These are phyloP conservation scores for Tanypteryx hageni DNA, from an alignment of 2,888 invertebrate species.

Conservation along the genomic window DNA sequence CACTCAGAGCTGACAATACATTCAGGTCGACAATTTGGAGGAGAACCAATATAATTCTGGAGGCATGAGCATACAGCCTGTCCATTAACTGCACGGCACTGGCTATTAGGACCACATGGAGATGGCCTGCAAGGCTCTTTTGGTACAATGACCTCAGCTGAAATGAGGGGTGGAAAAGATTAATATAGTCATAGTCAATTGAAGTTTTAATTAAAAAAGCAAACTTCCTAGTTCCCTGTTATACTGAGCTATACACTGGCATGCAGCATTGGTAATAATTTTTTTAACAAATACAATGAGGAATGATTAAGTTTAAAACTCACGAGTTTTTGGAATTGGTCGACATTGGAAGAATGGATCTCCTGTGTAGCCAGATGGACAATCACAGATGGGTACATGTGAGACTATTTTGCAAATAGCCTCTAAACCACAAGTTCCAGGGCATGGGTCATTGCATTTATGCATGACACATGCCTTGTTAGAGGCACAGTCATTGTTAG, in stretches of 20 bases:
- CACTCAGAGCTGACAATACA: conserved; percentile 93
- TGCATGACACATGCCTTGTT: conserved; percentile 86
- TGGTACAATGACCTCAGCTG: not conserved
- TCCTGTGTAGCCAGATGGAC: conserved; percentile 85
- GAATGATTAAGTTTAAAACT: conserved; percentile 4
- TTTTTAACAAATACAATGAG: not conserved
- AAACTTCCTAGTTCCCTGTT: too few species aligned
- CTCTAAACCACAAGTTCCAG: conserved; percentile 87
- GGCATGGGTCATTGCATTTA: conserved; percentile 91
- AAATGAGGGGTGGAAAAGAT: conserved; percentile 45
- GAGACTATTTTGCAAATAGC: conserved; percentile 88
- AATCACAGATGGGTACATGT: conserved; percentile 87
- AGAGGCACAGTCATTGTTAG: conserved; percentile 85
- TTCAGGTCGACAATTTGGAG: conserved; percentile 89
- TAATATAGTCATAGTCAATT: not conserved
- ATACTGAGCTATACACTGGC: too few species aligned
- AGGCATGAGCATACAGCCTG: conserved; percentile 92
- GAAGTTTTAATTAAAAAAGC: too few species aligned
- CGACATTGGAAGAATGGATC: conserved; percentile 85
- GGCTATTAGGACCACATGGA: conserved; percentile 88
- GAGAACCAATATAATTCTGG: conserved; percentile 86
- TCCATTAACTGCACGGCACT: conserved; percentile 84
- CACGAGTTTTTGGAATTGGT: conserved; percentile 72
- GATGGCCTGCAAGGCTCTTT: conserved; percentile 81
- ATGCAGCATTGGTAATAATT: not conserved